These are phyloP conservation scores for Leptocoma aspasia DNA, from an alignment of 2,113 vertebrate genomes.

Conservation along the genomic window DNA sequence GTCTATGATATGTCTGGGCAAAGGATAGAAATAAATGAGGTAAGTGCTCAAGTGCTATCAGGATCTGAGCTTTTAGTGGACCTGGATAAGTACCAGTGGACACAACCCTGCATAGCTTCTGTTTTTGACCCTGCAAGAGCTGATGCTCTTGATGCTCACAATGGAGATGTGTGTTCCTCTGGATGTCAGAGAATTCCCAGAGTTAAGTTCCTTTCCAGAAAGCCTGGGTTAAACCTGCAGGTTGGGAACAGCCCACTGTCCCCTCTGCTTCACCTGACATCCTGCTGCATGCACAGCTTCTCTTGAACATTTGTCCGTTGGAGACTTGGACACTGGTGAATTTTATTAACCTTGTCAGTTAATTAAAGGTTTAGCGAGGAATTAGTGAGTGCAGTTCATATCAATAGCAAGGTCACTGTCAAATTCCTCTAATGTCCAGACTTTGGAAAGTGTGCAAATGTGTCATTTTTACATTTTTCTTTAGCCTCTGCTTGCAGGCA, in stretches of 20 bases:
- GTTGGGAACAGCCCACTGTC: rapidly evolving
- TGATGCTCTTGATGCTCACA: background rate
- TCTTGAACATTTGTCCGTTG: background rate
- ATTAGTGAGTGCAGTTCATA: background rate
- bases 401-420: background rate
- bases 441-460: background rate
- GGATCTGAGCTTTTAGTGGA: background rate
- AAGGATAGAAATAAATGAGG: constrained; percentile 80
- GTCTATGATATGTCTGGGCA: constrained; percentile 73
- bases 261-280: background rate
- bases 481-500: background rate
- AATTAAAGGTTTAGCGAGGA: background rate
- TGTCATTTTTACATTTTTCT: background rate
- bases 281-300: background rate
- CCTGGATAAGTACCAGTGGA: background rate
- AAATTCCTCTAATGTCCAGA: background rate
- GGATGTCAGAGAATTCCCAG: background rate
- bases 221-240: background rate
- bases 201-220: background rate
- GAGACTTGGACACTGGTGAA: background rate
- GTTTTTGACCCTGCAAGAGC: background rate
- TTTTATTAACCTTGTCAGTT: background rate
- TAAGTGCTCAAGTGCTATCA: constrained; percentile 52
- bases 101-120: background rate
- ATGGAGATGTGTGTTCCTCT: background rate